Conservation (phyloP, 2,797 vertebrate species). For the Artibeus lituratus region DNA sequence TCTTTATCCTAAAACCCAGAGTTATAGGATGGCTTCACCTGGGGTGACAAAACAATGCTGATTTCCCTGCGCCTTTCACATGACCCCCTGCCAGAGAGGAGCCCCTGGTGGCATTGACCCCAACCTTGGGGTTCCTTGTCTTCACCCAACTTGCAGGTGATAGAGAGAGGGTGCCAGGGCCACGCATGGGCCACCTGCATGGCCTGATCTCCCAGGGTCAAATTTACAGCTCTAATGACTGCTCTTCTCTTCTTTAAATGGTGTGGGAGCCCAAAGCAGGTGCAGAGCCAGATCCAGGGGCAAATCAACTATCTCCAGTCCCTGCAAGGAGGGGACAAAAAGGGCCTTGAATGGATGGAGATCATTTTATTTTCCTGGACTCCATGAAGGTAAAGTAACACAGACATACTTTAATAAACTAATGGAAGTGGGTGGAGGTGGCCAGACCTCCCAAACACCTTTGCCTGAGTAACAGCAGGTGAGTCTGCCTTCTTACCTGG, state of each 20-base stretch:
- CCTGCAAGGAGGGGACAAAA: not conserved
- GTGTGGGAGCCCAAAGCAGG: accelerated
- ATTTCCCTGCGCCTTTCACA: not conserved
- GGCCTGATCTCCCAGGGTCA: not conserved
- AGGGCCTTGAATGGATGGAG: accelerated
- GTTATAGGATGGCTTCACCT: not conserved
- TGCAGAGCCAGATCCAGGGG: not conserved
- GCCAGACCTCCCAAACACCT: not conserved
- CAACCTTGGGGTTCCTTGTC: not conserved
- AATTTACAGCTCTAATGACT: not conserved
- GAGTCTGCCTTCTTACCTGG: not conserved
- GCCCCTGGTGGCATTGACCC: not conserved
- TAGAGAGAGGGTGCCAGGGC: not conserved
- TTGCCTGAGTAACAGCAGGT: not conserved
- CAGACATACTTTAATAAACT: not conserved
- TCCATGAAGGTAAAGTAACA: not conserved
- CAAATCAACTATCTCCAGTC: not conserved
- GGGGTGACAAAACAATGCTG: not conserved
- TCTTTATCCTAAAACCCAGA: not conserved
- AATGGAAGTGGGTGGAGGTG: not conserved
- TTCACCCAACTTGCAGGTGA: not conserved
- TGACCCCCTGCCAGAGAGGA: not conserved
- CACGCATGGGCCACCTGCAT: accelerated
- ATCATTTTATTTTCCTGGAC: not conserved
- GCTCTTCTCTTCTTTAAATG: not conserved